Conservation (phyloP, 2,888 invertebrate species). For the Lithophane leautieri region DNA sequence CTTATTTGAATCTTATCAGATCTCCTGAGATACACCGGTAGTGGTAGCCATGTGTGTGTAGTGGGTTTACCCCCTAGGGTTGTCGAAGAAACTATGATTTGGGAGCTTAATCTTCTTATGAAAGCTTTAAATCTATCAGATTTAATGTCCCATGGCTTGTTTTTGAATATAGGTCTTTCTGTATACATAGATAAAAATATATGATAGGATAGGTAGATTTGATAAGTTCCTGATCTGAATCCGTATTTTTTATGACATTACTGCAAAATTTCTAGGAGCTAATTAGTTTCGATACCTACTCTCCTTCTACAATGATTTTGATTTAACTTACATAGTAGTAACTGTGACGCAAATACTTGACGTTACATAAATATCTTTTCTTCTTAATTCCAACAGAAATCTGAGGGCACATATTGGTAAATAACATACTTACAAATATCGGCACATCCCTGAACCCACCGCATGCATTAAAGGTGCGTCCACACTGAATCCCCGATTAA, state of each 20-base stretch:
- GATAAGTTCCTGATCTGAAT: neutral
- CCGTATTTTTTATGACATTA: neutral
- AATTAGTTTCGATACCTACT: neutral
- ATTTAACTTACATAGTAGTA: neutral
- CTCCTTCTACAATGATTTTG: neutral
- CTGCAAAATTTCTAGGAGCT: neutral
- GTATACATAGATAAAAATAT: neutral
- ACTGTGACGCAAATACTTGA: neutral
- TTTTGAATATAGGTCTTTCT: conserved; percentile 5
- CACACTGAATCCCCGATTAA: conserved; percentile 87
- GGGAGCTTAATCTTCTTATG: conserved; percentile 50
- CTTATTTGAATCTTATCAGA: conserved; percentile 91
- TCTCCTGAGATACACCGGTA: conserved; percentile 89
- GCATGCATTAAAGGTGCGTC: conserved; percentile 86
- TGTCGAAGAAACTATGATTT: conserved; percentile 66
- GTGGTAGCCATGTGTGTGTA: conserved; percentile 85
- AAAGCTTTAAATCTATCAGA: conserved; percentile 48
- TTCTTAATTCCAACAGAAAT: neutral
- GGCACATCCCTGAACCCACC: conserved; percentile 75
- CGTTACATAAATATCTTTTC: neutral
- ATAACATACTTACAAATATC: neutral
- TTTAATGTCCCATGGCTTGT: conserved; percentile 1
- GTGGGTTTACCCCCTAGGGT: conserved; percentile 81
- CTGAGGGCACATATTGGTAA: neutral
- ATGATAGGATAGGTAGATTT: neutral